Evolutionary conservation across 1,140 invertebrate species (phyloP).

Genomic region (Drosophila suzukii): DNA sequence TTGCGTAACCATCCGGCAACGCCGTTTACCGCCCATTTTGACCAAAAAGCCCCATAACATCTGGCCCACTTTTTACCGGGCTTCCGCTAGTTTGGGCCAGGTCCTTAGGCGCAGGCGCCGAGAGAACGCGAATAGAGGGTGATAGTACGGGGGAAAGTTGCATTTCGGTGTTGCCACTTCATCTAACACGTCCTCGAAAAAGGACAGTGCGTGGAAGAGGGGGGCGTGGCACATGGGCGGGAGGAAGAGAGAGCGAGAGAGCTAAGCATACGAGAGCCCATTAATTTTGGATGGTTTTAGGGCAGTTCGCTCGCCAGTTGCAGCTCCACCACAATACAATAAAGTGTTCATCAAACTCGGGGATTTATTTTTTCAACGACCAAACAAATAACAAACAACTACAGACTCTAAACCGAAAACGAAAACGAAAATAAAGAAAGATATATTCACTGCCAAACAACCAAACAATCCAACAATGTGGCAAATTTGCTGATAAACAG

Average conservation of each 20-base stretch:
- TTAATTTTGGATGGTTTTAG: slow-evolving; percentile 66
- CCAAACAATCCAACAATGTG: slow-evolving; percentile 22
- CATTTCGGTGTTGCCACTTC: slow-evolving; percentile 48
- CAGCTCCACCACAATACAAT: slow-evolving; percentile 60
- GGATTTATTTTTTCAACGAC: slow-evolving; percentile 58
- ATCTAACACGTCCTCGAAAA: slow-evolving; percentile 31
- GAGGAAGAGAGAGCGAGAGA: slow-evolving; percentile 1
- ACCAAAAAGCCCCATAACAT: slow-evolving; percentile 15
- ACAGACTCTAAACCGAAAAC: background rate
- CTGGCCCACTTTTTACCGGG: slow-evolving; percentile 31
- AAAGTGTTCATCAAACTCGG: slow-evolving; percentile 78
- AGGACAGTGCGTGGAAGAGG: background rate
- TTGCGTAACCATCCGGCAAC: slow-evolving; percentile 21
- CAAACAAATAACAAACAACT: slow-evolving; percentile 36
- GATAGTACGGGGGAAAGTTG: slow-evolving; percentile 40
- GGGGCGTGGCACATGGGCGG: slow-evolving; percentile 6
- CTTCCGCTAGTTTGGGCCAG: slow-evolving; percentile 34
- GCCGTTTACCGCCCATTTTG: background rate
- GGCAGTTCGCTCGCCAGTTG: slow-evolving; percentile 57
- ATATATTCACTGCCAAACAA: slow-evolving; percentile 3
- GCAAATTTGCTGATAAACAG: slow-evolving; percentile 29
- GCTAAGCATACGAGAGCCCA: slow-evolving; percentile 32
- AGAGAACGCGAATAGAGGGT: slow-evolving; percentile 35
- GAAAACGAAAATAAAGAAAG: slow-evolving; percentile 15
- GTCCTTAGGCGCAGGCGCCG: slow-evolving; percentile 17